Base-by-base conservation (phyloP, 2,888 invertebrate genomes). In the Slavum lentiscoides region DNA sequence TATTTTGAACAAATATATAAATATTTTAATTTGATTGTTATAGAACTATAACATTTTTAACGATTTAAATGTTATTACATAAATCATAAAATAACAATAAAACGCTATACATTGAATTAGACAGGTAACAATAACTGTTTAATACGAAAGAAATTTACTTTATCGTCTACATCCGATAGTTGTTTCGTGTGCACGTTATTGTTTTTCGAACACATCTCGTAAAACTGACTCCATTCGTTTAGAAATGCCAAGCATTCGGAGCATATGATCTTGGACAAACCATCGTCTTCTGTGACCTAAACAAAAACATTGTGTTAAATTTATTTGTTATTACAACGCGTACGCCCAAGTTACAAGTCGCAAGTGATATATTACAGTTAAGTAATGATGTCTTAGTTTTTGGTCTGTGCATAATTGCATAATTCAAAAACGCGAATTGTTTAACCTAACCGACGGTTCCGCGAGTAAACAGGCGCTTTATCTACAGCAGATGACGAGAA, bases 201-300 rank as follows among this genome's bases (percentile, higher is more conserved):
- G 37, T 77, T 83, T 58, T 74, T 82, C 75, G 77, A 82, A 49
- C 84, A 84, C 21, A 82, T 67, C 64, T 81, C 70, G 68, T 82
- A 72, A 75, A 83, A 84, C 17, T 62, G 66, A 72, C 81, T 81
- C 74, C 83, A 82, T 61, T 80, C 81, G 23, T 82, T 82, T 62
- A 83, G 66, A 11, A 70, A 69, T 1, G 66, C 55, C 7, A 75
- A 73, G 58, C 84, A 84, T 37, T 77, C 55, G 6, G 74, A 61
- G 64, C 84, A 84, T 53, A 84, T 68, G 55, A 81, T 69, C 53
- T 83, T 81, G 3, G 84, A 83, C 19, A 83, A 70, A 37, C 73
- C 82, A 62, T 84, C 84, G 64, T 83, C 82, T 59, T 82, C 82
- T 7, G 82, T 64, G n/a, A 83, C 81, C 84, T 84, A 62, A 49